phyloP scores from a whole-genome alignment of 2,113 vertebrate genomes.

The Microtus pennsylvanicus region DNA sequence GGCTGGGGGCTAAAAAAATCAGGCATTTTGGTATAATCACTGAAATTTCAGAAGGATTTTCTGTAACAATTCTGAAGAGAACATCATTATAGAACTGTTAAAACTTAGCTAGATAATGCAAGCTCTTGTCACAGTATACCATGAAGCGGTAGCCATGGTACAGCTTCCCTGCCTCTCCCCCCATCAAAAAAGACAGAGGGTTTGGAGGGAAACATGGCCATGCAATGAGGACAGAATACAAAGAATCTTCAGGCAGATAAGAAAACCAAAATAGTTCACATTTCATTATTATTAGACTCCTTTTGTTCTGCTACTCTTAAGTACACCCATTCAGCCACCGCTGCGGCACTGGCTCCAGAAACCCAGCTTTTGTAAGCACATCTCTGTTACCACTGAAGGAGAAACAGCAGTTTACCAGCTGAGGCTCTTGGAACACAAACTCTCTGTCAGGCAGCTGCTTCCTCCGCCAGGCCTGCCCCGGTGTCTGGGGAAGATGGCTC shows the following conservation, averaged over 20 bases:
- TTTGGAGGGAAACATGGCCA: background rate
- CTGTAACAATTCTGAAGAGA: background rate
- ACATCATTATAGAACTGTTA: background rate
- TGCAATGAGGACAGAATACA: background rate
- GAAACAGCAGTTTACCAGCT: slow-evolving; percentile 81
- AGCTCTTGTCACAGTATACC: background rate
- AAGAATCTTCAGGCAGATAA: slow-evolving; percentile 34
- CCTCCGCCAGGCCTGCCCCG: slow-evolving; percentile 82
- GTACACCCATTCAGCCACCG: slow-evolving; percentile 24
- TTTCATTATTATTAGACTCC: background rate
- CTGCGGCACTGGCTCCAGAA: background rate
- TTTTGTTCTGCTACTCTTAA: background rate
- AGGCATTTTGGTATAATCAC: slow-evolving; percentile 2
- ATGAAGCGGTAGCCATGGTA: background rate
- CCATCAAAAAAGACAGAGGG: background rate
- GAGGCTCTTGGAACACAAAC: slow-evolving; percentile 90
- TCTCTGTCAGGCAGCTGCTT: slow-evolving; percentile 73
- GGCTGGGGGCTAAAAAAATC: background rate
- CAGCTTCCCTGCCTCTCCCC: background rate
- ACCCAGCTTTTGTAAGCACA: background rate
- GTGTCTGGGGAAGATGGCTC: slow-evolving; percentile 13
- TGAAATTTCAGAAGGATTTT: slow-evolving; percentile 8
- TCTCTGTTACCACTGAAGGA: background rate
- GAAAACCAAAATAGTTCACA: background rate
- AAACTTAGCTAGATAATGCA: background rate